Evolutionary conservation across 2,797 vertebrate genomes (phyloP), one percentile per base, ranked within the genome.

Genomic region (Ceryle rudis): DNA sequence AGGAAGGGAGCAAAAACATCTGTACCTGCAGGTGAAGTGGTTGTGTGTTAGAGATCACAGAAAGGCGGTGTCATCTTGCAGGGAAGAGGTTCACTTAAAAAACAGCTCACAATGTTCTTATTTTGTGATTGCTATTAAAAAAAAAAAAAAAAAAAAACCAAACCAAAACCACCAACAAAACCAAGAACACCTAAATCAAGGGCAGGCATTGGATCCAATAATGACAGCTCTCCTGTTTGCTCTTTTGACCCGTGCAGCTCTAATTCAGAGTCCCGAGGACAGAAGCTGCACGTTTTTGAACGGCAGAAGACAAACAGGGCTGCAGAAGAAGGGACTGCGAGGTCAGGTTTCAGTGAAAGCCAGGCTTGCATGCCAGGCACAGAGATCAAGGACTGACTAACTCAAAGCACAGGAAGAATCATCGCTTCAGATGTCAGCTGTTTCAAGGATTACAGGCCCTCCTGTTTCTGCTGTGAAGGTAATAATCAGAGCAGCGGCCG

Each of bases 331-430:
- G 86, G 86, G 60, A 69, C 82, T 67, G 69, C 1, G 19, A 92
- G 95, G 95, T 97, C 83, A 80, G 89, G 66, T 91, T 96, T 88
- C 96, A 92, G 51, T 58, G 83, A 94, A 93, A 89, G 46, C 77
- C 13, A 19, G 94, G 71, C 89, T 92, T 96, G 93, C 79, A 84
- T 77, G 81, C 70, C 81, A 86, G 93, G 72, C 67, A 79, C 4
- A 11, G 89, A 74, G 62, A 95, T 92, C 90, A 94, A 97, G 80
- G 65, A 92, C 75, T 0, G 5, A 86, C 78, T 93, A 95, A 96
- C 87, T 95, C 93, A 96, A 94, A 97, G 92, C 91, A 67, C 57
- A 66, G 94, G 86, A 94, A 95, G 88, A 97, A 83, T 81, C 16
- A n/a, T 49, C 3, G 28, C 80, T 57, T 91, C 72, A 85, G 88